Evolutionary conservation across 2,888 invertebrate species (phyloP), one percentile per base, ranked within the genome.

Genomic region (Timandra comae): DNA sequence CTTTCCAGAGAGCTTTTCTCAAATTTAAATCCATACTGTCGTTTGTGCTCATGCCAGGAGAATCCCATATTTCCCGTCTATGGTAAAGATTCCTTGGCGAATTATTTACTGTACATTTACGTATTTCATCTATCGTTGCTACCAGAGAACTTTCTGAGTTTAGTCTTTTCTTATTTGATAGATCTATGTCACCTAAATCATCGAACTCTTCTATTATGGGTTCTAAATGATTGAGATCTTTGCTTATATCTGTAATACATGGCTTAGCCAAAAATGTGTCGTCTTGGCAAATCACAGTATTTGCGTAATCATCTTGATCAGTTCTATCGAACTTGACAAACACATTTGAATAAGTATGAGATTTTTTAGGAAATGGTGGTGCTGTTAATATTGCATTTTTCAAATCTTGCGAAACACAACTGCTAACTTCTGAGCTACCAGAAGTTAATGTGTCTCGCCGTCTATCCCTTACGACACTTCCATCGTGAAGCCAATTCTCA

Each of bases 61-160:
- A 72, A 47, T 82, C 76, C 85, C 87, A 88, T 21, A 81, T 66
- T 41, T 87, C 87, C 27, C 86, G 76, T 41, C 88, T 75, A 33
- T 88, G 86, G 56, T 87, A 89, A 35, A 87, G 65, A 54, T 87
- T 86, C 52, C 87, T 77, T 3, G 88, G 89, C 3, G 88, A 88
- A 57, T 88, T 88, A 9, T 87, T 86, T 1, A 79, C 80, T 2
- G 88, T 86, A 23, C 84, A 86, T 50, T 86, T 87, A 25, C 89
- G 73, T 23, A 90, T 90, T 71, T 89, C 89, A 55, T 89, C 89
- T 38, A 90, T 90, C 2, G 89, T 90, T 7, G 88, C 89, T 4
- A 90, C 89, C 4, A 90, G 64, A 4, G 89, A 88, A 57, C 89
- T 89, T 56, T 87, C 87, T 12, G 87, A 86, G 55, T 79, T 85